Evolutionary conservation across 2,113 vertebrate species (phyloP), one percentile per base, ranked within the genome.

Genomic region (Calidris pygmaea): DNA sequence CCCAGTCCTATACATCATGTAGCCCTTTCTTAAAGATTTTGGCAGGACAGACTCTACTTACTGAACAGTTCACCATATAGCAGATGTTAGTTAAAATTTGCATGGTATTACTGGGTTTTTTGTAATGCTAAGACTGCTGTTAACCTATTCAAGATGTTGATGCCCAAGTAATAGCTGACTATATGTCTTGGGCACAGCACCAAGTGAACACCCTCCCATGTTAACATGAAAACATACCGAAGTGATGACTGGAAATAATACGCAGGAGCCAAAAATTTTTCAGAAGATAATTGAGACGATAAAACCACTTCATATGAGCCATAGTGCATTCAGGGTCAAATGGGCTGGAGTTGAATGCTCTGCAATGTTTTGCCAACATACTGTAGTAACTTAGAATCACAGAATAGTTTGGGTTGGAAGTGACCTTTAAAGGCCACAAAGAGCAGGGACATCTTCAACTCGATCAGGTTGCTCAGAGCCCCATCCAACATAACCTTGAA

Each of bases 1-100:
- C 6, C 15, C 39, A 45, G 59, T 41, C 66, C 43, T 23, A 26
- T 3, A 15, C 2, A 59, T 7, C 34, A 65, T 0, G 1, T 21
- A 93, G 50, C 14, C 10, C 9, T 34, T 59, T 71, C 26, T 65
- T 37, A 48, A 65, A 17, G 21, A 34, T 39, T 81, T 75, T 67
- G 39, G 13, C 48, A 74, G 43, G 10, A 72, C 3, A 13, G 26
- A 41, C 7, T 56, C 34, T 53, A 21, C 34, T 58, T 21, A 48
- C 7, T 39, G 56, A 79, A 43, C 27, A n/a, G 8, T 29, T 9
- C 9, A 19, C 5, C 12, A 29, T 59, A 67, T 45, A 78, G n/a
- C 22, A 87, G 14, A 34, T 16, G 2, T 53, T 52, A 41, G 14
- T 35, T 76, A 50, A 66, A 85, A 91, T 6, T 29, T 71, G 9